phyloP scores from a whole-genome alignment of 2,888 invertebrate genomes.

The Andrena minutula region DNA sequence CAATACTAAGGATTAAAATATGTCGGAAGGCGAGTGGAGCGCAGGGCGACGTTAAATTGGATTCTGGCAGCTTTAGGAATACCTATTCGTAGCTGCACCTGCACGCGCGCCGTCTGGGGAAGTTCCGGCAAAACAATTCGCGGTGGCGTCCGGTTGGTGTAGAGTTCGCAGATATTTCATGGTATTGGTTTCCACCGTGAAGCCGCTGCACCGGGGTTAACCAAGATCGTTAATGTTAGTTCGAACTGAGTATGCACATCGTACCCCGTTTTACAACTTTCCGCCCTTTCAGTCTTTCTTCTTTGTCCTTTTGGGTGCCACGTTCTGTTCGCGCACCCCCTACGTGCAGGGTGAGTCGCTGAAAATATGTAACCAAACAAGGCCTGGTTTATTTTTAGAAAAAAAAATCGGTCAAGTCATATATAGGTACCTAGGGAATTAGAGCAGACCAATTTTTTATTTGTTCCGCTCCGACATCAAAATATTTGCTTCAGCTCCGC shows the following conservation, averaged over 20 bases:
- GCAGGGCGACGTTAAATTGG: conserved; percentile 53
- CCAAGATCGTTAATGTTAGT: conserved; percentile 72
- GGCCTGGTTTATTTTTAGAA: background rate
- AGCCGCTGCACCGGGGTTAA: conserved; percentile 58
- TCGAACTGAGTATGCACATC: conserved; percentile 44
- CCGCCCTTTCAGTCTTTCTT: conserved; percentile 21
- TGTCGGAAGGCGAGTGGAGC: conserved; percentile 25
- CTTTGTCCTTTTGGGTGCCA: background rate
- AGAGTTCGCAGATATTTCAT: conserved; percentile 70
- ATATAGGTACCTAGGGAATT: too few relatives aligned
- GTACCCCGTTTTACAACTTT: conserved; percentile 37
- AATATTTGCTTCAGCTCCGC: too few relatives aligned
- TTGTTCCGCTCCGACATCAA: too few relatives aligned
- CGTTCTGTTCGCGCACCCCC: background rate
- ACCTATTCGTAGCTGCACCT: conserved; percentile 61
- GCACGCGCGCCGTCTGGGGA: conserved; percentile 44
- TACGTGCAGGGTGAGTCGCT: background rate
- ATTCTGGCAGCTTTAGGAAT: conserved; percentile 57
- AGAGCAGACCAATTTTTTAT: too few relatives aligned
- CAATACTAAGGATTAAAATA: conserved; percentile 59
- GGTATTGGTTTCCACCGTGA: conserved; percentile 63
- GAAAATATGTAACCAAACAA: background rate
- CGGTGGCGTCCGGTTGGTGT: conserved; percentile 59
- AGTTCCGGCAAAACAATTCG: conserved; percentile 70
- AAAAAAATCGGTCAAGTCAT: background rate